Conservation (phyloP, 30 jellyfish, hydroid and myxozoan species). For the Mastigias papua region DNA sequence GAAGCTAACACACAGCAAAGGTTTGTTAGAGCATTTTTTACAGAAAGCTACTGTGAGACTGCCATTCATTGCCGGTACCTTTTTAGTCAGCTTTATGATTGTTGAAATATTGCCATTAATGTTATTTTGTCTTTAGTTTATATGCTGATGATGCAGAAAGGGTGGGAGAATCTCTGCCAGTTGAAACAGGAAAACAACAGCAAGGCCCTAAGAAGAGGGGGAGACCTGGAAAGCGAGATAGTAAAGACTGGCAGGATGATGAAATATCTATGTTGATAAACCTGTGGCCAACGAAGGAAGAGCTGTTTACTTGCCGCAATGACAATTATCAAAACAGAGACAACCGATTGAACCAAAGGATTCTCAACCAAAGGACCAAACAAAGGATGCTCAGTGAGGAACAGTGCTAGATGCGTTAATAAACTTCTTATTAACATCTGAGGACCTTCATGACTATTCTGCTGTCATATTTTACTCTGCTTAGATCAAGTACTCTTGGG, state of each 20-base stretch:
- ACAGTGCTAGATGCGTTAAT: neutral
- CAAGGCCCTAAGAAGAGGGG: constrained; percentile 16
- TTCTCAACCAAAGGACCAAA: neutral
- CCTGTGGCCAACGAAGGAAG: neutral
- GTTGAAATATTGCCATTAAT: neutral
- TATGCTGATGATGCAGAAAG: neutral
- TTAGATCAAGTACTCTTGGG: neutral
- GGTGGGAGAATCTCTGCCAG: neutral
- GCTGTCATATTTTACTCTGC: neutral
- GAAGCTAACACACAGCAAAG: too few relatives aligned
- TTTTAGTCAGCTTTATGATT: neutral
- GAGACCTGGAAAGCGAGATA: constrained; percentile 6
- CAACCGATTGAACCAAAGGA: neutral
- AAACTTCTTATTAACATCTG: neutral
- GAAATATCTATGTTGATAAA: constrained; percentile 23
- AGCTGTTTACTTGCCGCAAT: constrained; percentile 13
- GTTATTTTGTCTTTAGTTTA: neutral
- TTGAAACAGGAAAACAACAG: neutral
- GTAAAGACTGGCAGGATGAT: constrained; percentile 19
- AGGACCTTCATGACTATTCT: neutral
- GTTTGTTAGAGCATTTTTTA: too few relatives aligned
- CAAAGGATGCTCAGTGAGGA: neutral
- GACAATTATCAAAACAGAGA: constrained; percentile 13
- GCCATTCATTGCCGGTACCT: too few relatives aligned
- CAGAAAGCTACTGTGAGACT: too few relatives aligned